A percentile compares a stretch with the other conserved stretches of the same genome.
Conservation (phyloP, 2,113 vertebrate genomes). For the Campylorhamphus procurvoides region DNA sequence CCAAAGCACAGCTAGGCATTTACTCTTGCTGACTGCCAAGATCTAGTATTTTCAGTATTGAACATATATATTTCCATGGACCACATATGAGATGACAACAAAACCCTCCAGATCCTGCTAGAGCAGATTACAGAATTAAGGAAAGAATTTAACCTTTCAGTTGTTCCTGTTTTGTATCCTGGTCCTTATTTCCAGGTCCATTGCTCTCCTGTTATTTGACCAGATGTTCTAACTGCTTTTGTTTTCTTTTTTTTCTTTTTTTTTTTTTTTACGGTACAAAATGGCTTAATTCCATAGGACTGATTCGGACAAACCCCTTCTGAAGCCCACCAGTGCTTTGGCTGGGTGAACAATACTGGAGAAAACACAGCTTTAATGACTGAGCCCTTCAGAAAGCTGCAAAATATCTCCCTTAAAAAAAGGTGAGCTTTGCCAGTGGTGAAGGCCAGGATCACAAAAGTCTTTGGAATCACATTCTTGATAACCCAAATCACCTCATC, state of each 20-base stretch:
- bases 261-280: background rate
- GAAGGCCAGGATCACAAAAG: background rate
- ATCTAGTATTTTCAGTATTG: background rate
- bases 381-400: background rate
- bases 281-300: background rate
- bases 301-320: background rate
- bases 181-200: background rate
- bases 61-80: background rate
- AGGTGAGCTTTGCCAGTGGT: background rate
- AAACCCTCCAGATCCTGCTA: background rate
- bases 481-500: background rate
- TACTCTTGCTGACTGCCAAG: background rate
- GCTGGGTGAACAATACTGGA: background rate
- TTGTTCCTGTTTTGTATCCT: background rate
- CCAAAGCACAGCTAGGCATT: background rate
- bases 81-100: background rate
- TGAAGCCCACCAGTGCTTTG: background rate
- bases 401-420: background rate
- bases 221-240: background rate
- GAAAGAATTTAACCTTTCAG: background rate
- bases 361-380: background rate
- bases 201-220: background rate
- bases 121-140: background rate
- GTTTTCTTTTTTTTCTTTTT: background rate
- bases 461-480: background rate